Evolutionary conservation across 2,113 vertebrate genomes (phyloP), one percentile per base, ranked within the genome.

Genomic region (Psilopsiagon aurifrons): DNA sequence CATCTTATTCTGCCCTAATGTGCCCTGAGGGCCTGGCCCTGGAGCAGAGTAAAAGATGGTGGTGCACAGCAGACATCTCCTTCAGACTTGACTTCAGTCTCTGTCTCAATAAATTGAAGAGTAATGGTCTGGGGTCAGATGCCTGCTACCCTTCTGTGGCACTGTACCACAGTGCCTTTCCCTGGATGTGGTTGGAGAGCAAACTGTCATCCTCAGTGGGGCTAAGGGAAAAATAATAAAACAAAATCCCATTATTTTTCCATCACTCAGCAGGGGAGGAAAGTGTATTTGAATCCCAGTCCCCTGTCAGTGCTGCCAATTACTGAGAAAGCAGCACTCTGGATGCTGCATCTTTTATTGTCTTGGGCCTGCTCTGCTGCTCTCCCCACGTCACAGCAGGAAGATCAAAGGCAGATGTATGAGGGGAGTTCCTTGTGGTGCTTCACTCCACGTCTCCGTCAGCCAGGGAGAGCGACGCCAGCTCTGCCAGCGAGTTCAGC

Each of bases 381-480:
- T 70, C 67, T 92, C 37, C 55, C 57, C 69, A 29, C 1, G 3
- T 67, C 80, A 69, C 39, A 37, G 73, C 83, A 82, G 90, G 60
- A 71, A 35, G 60, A 90, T 88, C 66, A 91, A 86, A 94, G 73
- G 60, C 79, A 86, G 73, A 93, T 88, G 90, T 90, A 86, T 80
- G 71, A 88, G 79, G 31, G 90, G 54, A 83, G 39, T 86, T 83
- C 71, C 90, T 93, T 83, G 6, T 63, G 77, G 73, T 60, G 77
- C 76, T 91, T 92, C 77, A 23, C 86, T 91, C 77, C 37, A 78
- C 0, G 1, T 84, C 83, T 80, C 73, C 60, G 64, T 92, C 18
- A 0, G 35, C 46, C 2, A 0, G 16, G 69, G 73, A 91, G 77
- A 83, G 68, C 86, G 43, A 89, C 8, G 15, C 66, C 69, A 78